Evolutionary conservation across 2,888 invertebrate genomes (phyloP), one percentile per base, ranked within the genome.

Genomic region (Resseliella maxima): DNA sequence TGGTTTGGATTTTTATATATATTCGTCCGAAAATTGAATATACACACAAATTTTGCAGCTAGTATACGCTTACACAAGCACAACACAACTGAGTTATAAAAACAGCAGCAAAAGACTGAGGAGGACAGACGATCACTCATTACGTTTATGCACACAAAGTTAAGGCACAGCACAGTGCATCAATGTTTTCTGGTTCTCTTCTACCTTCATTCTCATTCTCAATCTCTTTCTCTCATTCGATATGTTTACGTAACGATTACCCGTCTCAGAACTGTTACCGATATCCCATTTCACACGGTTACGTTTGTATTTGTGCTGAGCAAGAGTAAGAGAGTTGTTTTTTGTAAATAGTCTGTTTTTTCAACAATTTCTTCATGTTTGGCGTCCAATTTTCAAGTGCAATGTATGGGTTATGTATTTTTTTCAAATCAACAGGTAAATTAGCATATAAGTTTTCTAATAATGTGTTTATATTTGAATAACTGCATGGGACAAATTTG

Each of bases 221-320:
- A 72, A 31, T 72, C 72, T 72, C 72, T 72, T 72, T 72, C 31
- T 31, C 31, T 72, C 72, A 15, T 31, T 27, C 72, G 15, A 31
- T 0, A 72, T 31, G n/a, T 72, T 72, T 72, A 72, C 31, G 59
- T 59, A 59, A 59, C 59, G 59, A 59, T 72, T 31, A 15, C 35
- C 18, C 72, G 72, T 35, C 8, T 72, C 27, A 27, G 59, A 59
- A 27, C 5, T 8, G 0, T 12, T 31, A 2, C 31, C 72, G 35
- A 72, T 72, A 72, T 72, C 72, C 27, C 72, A 72, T 72, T 72
- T 72, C 72, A 72, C 72, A 72, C 72, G 72, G 72, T 72, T 72
- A 8, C 10, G 72, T 35, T 72, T 35, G 72, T 59, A n/a, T 72
- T 72, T 72, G 72, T 72, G 72, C 15, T 31, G 35, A 31, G 72